Evolutionary conservation across 2,113 vertebrate genomes (phyloP), one percentile per base, ranked within the genome.

Genomic region (Dermatemys mawii): DNA sequence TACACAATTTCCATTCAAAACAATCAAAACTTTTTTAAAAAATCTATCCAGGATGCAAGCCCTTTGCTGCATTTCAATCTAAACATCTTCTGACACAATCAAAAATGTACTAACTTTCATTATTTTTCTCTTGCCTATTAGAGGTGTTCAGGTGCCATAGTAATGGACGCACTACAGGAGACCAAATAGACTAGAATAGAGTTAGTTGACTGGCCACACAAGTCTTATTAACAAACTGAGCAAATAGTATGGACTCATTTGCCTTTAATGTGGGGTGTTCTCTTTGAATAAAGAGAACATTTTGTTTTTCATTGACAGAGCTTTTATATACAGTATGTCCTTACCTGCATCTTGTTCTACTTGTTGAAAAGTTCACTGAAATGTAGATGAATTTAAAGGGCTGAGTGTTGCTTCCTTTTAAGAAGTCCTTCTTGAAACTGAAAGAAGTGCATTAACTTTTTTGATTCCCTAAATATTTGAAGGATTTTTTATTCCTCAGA

Each of bases 321-420:
- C 6, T 93, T 70, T 91, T 76, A 44, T 9, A 17, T 78, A 38
- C 19, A 70, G 19, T 38, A 24, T 82, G 50, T 63, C 13, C 86
- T 87, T 84, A 13, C 14, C 32, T 55, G 50, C 67, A 49, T 60
- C 90, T 67, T 90, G 44, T 53, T 7, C 63, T 78, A 82, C 80
- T 8, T 57, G 26, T 91, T 86, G 13, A 78, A 81, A 94, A 91
- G 51, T 51, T 80, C 41, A 78, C 22, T 90, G 48, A 81, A 60
- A 94, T 83, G 4, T 24, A 3, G 6, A 54, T 81, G 57, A 67
- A 67, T 41, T 10, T 11, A 16, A 13, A 90, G 76, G 44, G 21
- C 83, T 51, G 19, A 55, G 16, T 26, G 55, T 89, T 81, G 54
- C 2, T 81, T 29, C 35, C 81, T 87, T 44, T 88, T 79, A 82